phyloP scores from a whole-genome alignment of 2,797 vertebrate genomes.

The Staurois parvus region DNA sequence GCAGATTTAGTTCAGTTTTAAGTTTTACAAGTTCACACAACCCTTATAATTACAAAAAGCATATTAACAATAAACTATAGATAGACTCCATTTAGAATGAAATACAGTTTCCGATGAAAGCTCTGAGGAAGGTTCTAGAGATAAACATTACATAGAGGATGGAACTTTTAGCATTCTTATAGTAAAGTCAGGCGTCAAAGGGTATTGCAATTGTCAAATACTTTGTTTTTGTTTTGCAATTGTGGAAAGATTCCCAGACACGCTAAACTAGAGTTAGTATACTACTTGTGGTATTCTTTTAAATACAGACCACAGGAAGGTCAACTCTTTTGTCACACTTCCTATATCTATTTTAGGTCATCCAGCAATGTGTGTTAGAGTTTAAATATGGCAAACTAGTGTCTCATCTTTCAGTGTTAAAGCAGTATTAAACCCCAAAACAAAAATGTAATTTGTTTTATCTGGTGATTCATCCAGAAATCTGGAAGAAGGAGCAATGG shows the following conservation, averaged over 20 bases:
- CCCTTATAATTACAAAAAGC: neutral
- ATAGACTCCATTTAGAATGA: neutral
- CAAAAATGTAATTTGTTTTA: too few relatives aligned
- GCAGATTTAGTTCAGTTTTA: too few relatives aligned
- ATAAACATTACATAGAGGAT: neutral
- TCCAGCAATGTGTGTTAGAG: neutral
- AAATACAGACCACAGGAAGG: conserved; percentile 68
- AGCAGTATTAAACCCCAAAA: conserved; percentile 33
- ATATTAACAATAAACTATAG: neutral
- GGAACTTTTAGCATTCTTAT: conserved; percentile 15
- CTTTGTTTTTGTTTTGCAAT: neutral
- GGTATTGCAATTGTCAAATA: conserved; percentile 32
- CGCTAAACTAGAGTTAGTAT: conserved; percentile 15
- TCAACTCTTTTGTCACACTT: conserved; percentile 23
- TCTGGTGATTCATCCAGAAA: too few relatives aligned
- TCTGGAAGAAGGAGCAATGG: too few relatives aligned
- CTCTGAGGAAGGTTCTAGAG: neutral
- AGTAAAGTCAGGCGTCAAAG: conserved; percentile 1
- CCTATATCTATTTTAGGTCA: conserved; percentile 49
- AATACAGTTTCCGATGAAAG: neutral
- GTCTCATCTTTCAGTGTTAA: conserved; percentile 73
- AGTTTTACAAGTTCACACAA: neutral
- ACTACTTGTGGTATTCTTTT: conserved; percentile 29
- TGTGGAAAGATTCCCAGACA: conserved; percentile 31
- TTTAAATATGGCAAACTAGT: conserved; percentile 66